Evolutionary conservation across 2,797 vertebrate genomes (phyloP).

Genomic region (Heteromormyrus szaboi): DNA sequence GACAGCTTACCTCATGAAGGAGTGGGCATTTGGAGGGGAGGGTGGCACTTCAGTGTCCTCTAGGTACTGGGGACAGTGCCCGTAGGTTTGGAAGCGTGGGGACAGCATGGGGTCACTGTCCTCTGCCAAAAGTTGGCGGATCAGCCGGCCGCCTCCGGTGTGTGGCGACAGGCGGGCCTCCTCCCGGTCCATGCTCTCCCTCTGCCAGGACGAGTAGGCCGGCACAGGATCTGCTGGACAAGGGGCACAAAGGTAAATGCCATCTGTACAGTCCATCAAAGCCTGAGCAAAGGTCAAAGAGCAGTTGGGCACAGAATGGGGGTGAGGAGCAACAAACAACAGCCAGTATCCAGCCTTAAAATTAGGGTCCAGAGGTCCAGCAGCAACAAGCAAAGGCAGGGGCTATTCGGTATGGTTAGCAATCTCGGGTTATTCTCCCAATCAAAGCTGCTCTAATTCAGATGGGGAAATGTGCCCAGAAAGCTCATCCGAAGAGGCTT

Average conservation of each 20-base stretch:
- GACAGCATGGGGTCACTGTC: conserved; percentile 91
- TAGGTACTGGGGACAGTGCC: conserved; percentile 86
- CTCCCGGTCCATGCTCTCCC: conserved; percentile 73
- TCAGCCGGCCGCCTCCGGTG: conserved; percentile 78
- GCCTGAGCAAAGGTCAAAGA: neutral
- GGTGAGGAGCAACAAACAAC: neutral
- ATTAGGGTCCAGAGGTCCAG: neutral
- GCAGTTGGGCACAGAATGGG: neutral
- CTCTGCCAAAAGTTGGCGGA: conserved; percentile 85
- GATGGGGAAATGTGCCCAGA: neutral
- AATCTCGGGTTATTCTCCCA: neutral
- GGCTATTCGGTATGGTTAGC: neutral
- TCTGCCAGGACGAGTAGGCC: conserved; percentile 75
- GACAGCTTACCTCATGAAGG: conserved; percentile 79
- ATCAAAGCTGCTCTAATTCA: neutral
- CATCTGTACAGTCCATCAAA: neutral
- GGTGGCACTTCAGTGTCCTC: conserved; percentile 96
- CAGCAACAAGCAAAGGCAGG: neutral
- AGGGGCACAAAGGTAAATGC: conserved; percentile 11
- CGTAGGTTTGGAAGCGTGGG: conserved; percentile 87
- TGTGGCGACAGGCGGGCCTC: conserved; percentile 84
- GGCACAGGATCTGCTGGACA: conserved; percentile 73
- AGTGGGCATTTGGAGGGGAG: conserved; percentile 89
- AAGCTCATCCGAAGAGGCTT: neutral
- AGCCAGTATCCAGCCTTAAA: neutral